Evolutionary conservation across 35 echinoderm and acorn worm genomes (phyloP), one percentile per base, ranked within the genome.

Genomic region (Apostichopus japonicus): DNA sequence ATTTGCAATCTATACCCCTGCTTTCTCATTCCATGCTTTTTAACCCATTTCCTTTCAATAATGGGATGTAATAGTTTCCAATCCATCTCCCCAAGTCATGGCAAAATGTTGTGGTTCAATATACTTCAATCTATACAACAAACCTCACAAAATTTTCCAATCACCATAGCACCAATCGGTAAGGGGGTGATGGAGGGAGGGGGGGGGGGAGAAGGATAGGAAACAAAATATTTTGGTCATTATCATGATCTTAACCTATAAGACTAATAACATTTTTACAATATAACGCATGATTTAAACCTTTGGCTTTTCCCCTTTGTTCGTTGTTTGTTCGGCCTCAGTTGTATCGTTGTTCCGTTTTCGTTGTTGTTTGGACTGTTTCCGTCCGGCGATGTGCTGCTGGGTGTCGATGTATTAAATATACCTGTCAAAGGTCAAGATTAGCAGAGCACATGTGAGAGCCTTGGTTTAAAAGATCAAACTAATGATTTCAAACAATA

Each of bases 261-360:
- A 67, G 63, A 15, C 33, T 15, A 67, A 11, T 67, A 5, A 23
- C 58, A n/a, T 65, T 17, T 67, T 87, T 56, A 87, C 86, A 87
- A 87, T 87, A 87, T 92, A 59, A 55, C 55, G 67, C 77, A 92
- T 0, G 91, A 95, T 72, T 92, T 97, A 14, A 98, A 91, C 19
- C 67, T 73, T 22, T 90, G 84, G 53, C 95, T 98, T 90, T 98
- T 98, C 19, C 96, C 96, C 57, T 95, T 94, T 79, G 96, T 98
- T 94, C 96, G 87, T 80, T 98, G 96, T 82, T 98, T 98, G 16
- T 89, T 96, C 93, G 96, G 96, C 89, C 92, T 94, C 22, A 98
- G 94, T 91, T 96, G 92, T 92, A 98, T 98, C 63, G 63, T 67
- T 59, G 93, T 94, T 54, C 93, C 87, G 65, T 91, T 86, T 11